Conservation (phyloP, 1,140 invertebrate species). For the Drosophila truncata region DNA sequence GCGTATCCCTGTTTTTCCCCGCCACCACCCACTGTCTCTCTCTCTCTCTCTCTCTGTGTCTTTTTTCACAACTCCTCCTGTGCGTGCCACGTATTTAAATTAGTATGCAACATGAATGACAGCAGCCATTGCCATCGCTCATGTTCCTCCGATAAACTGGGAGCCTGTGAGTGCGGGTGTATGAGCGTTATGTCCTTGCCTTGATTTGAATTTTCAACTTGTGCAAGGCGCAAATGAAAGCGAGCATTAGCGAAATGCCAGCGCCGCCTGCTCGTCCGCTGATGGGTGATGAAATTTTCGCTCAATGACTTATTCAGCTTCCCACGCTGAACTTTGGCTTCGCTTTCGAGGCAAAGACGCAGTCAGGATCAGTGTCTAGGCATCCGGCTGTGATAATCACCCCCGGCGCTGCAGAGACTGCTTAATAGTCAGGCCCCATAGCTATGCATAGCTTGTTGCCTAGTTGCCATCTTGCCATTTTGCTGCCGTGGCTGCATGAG, state of each 20-base stretch:
- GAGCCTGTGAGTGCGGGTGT: constrained; percentile 16
- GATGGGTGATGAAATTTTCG: constrained; percentile 60
- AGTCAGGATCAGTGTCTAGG: constrained; percentile 28
- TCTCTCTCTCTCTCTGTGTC: neutral
- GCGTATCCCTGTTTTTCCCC: constrained; percentile 11
- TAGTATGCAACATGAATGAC: constrained; percentile 84
- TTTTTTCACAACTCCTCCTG: constrained; percentile 25
- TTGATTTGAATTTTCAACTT: constrained; percentile 81
- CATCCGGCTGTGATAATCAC: constrained; percentile 62
- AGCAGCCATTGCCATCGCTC: constrained; percentile 69
- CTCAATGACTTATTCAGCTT: constrained; percentile 68
- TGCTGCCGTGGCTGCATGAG: constrained; percentile 29
- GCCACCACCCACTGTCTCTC: neutral
- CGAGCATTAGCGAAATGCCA: constrained; percentile 68
- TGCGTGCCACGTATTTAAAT: constrained; percentile 79
- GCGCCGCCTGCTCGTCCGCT: constrained; percentile 22
- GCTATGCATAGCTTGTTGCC: constrained; percentile 20
- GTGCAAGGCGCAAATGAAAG: constrained; percentile 76
- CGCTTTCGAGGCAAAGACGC: constrained; percentile 21
- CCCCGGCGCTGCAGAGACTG: constrained; percentile 32
- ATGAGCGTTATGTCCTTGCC: constrained; percentile 53
- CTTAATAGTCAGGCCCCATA: constrained; percentile 49
- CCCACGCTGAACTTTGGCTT: constrained; percentile 55
- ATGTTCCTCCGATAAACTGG: constrained; percentile 65
- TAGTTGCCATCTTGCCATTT: constrained; percentile 30